Evolutionary conservation across 2,113 vertebrate genomes (phyloP), one percentile per base, ranked within the genome.

Genomic region (Anser cygnoides): DNA sequence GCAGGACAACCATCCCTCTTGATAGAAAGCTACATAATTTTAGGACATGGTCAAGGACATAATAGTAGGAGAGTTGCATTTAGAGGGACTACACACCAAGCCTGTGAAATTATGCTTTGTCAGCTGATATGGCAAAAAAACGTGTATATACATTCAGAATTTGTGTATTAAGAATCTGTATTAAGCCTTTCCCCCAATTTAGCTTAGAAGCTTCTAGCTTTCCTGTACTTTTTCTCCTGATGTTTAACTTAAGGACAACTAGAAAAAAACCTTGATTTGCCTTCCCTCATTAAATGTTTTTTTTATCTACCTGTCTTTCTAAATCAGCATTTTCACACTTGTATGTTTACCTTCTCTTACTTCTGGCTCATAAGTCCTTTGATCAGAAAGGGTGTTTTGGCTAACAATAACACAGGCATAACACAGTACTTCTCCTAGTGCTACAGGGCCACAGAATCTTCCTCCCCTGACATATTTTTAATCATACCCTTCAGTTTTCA

Each of bases 331-430:
- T 71, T 61, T 50, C 46, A 22, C 15, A 23, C n/a, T 46, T 61
- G 39, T 21, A 72, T 77, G 10, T 33, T 35, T 65, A 37, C 18
- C 18, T 72, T n/a, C 21, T 52, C 8, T 67, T 77, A 10, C n/a
- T 70, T 59, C 50, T 57, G 31, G 4, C 70, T 46, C 15, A 23
- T n/a, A 22, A 46, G 12, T 76, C 15, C 28, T 33, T 44, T 29
- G 21, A 37, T 16, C 35, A 58, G 50, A 87, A 41, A 0, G 0
- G 37, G 18, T 70, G 9, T 59, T 91, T 65, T 61, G 50, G n/a
- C 2, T 58, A 66, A 26, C 0, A 0, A 21, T 33, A 50, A 54
- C 5, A 20, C 12, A 7, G 14, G 16, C 3, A 4, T 49, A 49
- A 43, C 12, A 19, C 10, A 10, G 3, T 26, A 15, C 77, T 81